These are phyloP conservation scores for Rhimphoctona megacephalus DNA, from an alignment of 2,888 invertebrate species.

Conservation along the genomic window DNA sequence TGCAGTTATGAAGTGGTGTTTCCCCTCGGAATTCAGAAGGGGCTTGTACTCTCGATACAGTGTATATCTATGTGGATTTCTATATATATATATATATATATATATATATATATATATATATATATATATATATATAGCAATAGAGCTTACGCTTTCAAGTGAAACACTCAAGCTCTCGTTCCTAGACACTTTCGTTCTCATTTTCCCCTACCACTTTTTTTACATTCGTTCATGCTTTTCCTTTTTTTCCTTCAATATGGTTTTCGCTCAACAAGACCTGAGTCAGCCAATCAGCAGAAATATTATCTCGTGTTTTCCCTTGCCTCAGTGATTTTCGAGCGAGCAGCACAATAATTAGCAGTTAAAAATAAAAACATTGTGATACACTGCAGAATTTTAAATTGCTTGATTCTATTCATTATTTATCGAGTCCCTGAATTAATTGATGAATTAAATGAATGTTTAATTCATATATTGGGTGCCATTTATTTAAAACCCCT, in stretches of 20 bases:
- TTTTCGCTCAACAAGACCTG: conserved; percentile 39
- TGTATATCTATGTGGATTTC: background rate
- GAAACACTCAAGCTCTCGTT: background rate
- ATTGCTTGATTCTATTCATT: background rate
- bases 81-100: background rate
- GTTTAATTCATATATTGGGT: background rate
- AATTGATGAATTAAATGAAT: background rate
- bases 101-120: background rate
- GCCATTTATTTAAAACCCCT: background rate
- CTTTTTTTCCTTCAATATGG: conserved; percentile 33
- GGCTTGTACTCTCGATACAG: conserved; percentile 18
- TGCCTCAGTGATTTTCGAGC: background rate
- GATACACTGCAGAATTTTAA: background rate
- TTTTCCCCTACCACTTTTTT: background rate
- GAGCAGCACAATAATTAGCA: background rate
- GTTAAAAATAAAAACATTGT: background rate
- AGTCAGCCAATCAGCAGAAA: conserved; percentile 53
- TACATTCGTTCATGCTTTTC: background rate
- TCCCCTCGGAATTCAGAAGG: conserved; percentile 18
- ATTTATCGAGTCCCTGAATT: background rate
- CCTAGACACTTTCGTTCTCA: background rate
- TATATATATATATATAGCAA: background rate
- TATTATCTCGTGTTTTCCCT: background rate
- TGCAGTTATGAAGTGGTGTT: conserved; percentile 25
- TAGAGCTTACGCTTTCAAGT: conserved; percentile 2